phyloP scores from a whole-genome alignment of 1,140 invertebrate species.

The Drosophila tropicalis region DNA sequence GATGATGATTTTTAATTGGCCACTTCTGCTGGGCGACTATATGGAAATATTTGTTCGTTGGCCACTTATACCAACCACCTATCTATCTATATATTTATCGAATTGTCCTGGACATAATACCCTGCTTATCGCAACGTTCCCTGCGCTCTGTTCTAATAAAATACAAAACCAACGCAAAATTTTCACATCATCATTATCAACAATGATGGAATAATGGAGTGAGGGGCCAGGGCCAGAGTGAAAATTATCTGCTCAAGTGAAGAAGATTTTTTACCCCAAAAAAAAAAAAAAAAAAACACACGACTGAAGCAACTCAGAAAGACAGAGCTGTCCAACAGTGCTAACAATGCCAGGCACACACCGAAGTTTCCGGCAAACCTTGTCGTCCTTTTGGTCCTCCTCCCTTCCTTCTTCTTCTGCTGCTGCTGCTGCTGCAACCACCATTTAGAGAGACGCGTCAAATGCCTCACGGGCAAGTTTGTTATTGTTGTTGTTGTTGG shows the following conservation, averaged over 20 bases:
- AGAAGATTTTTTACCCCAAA: constrained; percentile 35
- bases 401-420: not conserved
- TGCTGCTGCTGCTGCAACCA: constrained; percentile 28
- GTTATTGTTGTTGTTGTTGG: constrained; percentile 53
- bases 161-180: constrained; percentile 55
- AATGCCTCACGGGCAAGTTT: constrained; percentile 78
- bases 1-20: constrained; percentile 67
- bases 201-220: constrained; percentile 47
- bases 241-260: constrained; percentile 77
- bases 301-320: not conserved
- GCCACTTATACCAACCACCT: no score
- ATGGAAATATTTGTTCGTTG: constrained; percentile 10
- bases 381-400: not conserved
- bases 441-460: constrained; percentile 73
- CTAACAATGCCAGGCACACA: constrained; percentile 52
- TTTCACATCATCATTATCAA: constrained; percentile 79
- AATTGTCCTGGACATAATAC: not conserved
- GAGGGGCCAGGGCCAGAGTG: constrained; percentile 30
- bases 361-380: not conserved
- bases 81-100: not conserved
- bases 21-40: constrained; percentile 52
- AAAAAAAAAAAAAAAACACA: not conserved
- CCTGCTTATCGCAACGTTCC: not conserved
- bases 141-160: constrained; percentile 10
- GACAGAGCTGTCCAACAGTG: constrained; percentile 47